Percentiles rank a stretch among this genome's conserved stretches.
These are phyloP conservation scores for Pomatorhinus ruficollis DNA, from an alignment of 2,113 vertebrate species.

Conservation along the genomic window DNA sequence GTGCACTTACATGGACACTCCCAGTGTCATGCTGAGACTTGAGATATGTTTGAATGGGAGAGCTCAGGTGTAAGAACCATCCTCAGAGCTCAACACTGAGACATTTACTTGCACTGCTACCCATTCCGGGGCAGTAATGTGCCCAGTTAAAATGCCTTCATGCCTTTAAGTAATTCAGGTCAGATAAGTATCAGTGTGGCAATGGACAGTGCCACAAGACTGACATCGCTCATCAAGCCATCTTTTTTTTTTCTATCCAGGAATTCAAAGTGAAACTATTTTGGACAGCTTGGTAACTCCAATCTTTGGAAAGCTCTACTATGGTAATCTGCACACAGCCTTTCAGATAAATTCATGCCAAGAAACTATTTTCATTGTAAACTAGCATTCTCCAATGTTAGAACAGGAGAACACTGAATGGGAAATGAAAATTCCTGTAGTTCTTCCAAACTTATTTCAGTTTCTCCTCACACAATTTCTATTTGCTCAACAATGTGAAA, in stretches of 20 bases:
- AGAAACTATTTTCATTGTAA: not conserved
- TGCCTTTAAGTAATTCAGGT: not conserved
- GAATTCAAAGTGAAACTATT: not conserved
- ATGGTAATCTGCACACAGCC: not conserved
- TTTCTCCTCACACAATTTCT: not conserved
- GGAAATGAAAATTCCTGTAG: not conserved
- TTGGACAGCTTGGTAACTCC: not conserved
- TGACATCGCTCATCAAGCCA: not conserved
- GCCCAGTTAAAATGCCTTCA: not conserved
- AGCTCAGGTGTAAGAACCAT: not conserved
- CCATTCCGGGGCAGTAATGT: not conserved
- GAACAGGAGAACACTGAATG: not conserved
- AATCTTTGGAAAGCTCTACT: not conserved
- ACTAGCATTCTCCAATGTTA: not conserved
- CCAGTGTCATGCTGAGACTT: not conserved
- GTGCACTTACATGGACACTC: not conserved
- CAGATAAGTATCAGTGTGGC: not conserved
- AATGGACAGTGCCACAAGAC: not conserved
- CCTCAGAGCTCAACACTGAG: not conserved
- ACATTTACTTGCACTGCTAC: not conserved
- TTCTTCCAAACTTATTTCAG: not conserved
- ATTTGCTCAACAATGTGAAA: not conserved
- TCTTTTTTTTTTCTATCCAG: not conserved
- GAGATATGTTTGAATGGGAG: not conserved
- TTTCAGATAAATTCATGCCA: not conserved